phyloP scores from a whole-genome alignment of 2,797 vertebrate genomes.

The Smutsia gigantea region DNA sequence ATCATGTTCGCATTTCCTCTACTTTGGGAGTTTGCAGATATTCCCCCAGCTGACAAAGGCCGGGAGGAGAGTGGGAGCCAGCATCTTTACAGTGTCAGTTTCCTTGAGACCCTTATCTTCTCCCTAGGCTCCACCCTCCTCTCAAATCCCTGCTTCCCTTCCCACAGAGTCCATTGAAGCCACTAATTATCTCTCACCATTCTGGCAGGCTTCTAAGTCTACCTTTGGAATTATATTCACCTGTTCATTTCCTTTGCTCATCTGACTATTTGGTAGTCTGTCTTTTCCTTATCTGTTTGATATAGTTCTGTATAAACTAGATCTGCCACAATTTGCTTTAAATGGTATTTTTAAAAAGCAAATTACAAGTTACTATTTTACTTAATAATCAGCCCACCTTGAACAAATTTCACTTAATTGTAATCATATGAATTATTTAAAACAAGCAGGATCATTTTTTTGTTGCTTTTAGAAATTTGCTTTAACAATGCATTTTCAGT shows the following conservation, averaged over 20 bases:
- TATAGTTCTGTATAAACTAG: background rate
- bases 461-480: conserved; percentile 48
- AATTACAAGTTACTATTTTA: background rate
- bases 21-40: background rate
- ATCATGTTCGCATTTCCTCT: background rate
- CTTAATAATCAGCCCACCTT: conserved; percentile 14
- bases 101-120: background rate
- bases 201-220: background rate
- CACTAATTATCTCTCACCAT: background rate
- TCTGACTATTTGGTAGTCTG: background rate
- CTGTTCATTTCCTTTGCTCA: background rate
- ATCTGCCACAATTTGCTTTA: background rate
- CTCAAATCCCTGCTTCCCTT: background rate
- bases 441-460: background rate
- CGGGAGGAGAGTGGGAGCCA: background rate
- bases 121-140: background rate
- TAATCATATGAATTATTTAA: conserved; percentile 38
- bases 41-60: background rate
- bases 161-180: background rate
- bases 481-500: conserved; percentile 51
- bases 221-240: background rate
- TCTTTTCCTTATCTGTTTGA: conserved; percentile 12
- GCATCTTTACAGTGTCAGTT: background rate
- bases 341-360: background rate
- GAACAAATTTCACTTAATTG: conserved; percentile 6